phyloP scores from a whole-genome alignment of 2,113 vertebrate genomes.

The Oryzias celebensis region DNA sequence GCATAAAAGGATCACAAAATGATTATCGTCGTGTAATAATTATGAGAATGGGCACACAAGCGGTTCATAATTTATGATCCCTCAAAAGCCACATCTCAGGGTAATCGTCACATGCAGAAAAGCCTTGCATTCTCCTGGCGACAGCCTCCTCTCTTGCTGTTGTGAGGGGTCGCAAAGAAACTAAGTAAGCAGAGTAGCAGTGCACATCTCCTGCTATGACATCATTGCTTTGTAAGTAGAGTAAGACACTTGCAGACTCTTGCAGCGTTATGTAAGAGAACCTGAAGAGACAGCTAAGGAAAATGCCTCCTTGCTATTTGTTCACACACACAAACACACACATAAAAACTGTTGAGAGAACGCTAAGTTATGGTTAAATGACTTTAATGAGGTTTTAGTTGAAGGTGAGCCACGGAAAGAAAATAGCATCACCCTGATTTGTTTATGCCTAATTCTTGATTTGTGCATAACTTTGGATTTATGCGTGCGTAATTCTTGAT shows the following conservation, averaged over 20 bases:
- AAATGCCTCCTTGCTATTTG: too few relatives aligned
- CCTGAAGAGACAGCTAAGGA: too few relatives aligned
- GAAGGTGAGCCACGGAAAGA: conserved; percentile 3
- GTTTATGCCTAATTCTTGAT: too few relatives aligned
- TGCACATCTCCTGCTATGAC: conserved; percentile 14
- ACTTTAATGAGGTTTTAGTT: neutral
- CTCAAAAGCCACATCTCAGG: conserved; percentile 57
- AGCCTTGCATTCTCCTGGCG: conserved; percentile 23
- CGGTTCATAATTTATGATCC: conserved; percentile 61
- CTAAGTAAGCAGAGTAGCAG: conserved; percentile 14
- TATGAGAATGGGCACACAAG: conserved; percentile 57
- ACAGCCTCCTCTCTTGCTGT: conserved; percentile 28
- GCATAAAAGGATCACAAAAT: conserved; percentile 41
- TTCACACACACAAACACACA: neutral
- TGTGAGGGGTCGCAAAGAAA: conserved; percentile 10
- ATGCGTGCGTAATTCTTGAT: too few relatives aligned
- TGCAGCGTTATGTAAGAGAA: neutral
- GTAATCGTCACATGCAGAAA: conserved; percentile 42
- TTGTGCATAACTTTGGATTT: too few relatives aligned
- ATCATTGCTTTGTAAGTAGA: conserved; percentile 3
- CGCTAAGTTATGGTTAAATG: neutral
- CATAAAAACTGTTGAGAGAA: neutral
- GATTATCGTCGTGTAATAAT: conserved; percentile 59
- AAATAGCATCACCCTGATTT: too few relatives aligned
- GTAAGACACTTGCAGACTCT: neutral